These are phyloP conservation scores for Rhadinocentrus ornatus DNA, from an alignment of 2,797 vertebrate genomes.

Conservation along the genomic window DNA sequence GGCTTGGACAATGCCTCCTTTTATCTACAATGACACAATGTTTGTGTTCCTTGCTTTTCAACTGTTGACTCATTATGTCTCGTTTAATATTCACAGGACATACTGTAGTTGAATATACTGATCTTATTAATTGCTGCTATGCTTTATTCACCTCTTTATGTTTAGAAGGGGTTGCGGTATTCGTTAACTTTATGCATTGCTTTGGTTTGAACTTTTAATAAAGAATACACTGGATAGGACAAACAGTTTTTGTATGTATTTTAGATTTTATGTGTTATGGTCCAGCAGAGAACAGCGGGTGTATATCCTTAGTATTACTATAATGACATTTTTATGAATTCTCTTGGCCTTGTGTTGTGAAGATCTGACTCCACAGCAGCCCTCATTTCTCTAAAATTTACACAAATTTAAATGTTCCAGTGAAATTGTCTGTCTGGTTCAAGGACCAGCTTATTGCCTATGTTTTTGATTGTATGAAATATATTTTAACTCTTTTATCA, in stretches of 20 bases:
- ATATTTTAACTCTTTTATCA: too few species aligned
- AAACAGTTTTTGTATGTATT: background rate
- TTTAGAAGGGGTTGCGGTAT: background rate
- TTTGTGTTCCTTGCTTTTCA: slow-evolving; percentile 18
- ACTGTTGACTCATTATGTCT: background rate
- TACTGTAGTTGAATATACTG: background rate
- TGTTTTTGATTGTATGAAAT: too few species aligned
- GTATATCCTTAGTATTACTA: background rate
- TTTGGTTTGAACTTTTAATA: background rate
- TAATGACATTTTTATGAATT: background rate
- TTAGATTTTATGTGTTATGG: background rate
- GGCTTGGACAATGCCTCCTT: slow-evolving; percentile 17
- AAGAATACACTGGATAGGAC: background rate
- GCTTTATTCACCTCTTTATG: background rate
- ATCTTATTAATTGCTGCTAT: background rate
- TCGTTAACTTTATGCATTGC: background rate
- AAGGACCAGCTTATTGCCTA: background rate
- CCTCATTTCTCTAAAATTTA: background rate
- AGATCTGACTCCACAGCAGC: too few species aligned
- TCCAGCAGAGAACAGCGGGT: background rate
- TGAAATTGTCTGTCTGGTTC: too few species aligned
- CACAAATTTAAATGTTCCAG: background rate
- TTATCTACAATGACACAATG: slow-evolving; percentile 1
- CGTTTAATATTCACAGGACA: background rate
- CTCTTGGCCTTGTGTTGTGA: background rate